Conservation (phyloP, 92 coral and sea anemone species). For the Desmophyllum pertusum region DNA sequence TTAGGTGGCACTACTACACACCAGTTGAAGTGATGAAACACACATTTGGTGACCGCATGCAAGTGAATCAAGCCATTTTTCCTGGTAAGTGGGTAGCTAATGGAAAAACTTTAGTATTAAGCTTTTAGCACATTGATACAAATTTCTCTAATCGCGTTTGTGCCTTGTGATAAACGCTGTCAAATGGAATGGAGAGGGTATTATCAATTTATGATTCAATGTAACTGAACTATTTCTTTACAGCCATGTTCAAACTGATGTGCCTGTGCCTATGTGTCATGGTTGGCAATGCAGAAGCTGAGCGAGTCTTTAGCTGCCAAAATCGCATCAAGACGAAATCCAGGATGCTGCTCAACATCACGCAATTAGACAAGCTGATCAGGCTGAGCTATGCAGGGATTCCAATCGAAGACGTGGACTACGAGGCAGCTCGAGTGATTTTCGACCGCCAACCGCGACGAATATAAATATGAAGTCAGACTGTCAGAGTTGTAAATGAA, state of each 20-base stretch:
- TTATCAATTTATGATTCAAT: constrained; percentile 3
- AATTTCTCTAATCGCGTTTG: no score
- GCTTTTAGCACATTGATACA: constrained; percentile 1
- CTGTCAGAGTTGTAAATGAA: no score
- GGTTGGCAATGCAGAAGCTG: constrained; percentile 55
- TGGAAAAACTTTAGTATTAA: neutral
- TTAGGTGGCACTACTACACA: constrained; percentile 48
- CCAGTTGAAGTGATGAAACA: constrained; percentile 42
- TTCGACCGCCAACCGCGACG: no score
- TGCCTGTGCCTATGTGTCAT: constrained; percentile 40
- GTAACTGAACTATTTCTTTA: constrained; percentile 7
- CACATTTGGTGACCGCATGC: constrained; percentile 44
- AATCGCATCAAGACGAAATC: constrained; percentile 59
- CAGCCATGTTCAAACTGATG: constrained; percentile 49
- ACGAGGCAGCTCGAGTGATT: no score
- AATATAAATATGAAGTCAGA: no score
- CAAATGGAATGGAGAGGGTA: no score
- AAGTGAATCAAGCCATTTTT: constrained; percentile 40
- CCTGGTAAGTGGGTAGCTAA: constrained; percentile 25
- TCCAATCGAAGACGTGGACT: neutral
- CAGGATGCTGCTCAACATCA: constrained; percentile 38
- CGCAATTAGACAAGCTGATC: constrained; percentile 47
- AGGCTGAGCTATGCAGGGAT: no score
- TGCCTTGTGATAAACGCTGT: neutral
- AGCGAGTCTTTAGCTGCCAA: constrained; percentile 44